Evolutionary conservation across 35 echinoderm and acorn worm species (phyloP).

Genomic region (Holothuria glaberrima): DNA sequence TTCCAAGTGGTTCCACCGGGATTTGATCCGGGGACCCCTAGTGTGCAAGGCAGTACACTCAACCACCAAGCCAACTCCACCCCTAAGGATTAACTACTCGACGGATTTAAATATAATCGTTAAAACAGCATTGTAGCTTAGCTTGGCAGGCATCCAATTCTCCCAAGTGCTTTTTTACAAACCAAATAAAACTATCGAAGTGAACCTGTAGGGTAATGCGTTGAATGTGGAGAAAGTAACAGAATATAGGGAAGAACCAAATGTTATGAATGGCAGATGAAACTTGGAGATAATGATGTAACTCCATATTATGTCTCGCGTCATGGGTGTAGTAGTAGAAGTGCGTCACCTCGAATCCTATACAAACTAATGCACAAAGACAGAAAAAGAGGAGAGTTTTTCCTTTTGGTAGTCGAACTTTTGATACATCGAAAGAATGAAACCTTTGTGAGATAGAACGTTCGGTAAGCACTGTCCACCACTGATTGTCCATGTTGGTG

Average conservation of each 20-base stretch:
- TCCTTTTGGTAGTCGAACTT: neutral
- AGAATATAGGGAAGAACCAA: slow-evolving; percentile 24
- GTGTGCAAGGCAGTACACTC: too few species aligned
- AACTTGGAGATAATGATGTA: neutral
- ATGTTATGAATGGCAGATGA: neutral
- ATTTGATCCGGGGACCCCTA: too few species aligned
- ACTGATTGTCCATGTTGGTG: neutral
- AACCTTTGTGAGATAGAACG: neutral
- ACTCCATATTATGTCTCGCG: neutral
- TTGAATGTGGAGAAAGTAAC: neutral
- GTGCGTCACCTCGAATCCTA: neutral
- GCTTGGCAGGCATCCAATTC: neutral
- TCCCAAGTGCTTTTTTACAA: neutral
- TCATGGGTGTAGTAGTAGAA: neutral
- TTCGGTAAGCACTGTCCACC: slow-evolving; percentile 24
- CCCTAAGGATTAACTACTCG: neutral
- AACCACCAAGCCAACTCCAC: too few species aligned
- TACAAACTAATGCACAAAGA: neutral
- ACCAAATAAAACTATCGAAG: slow-evolving; percentile 8
- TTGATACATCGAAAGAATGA: neutral
- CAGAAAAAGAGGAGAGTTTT: neutral
- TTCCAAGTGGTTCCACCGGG: too few species aligned
- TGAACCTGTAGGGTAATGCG: neutral
- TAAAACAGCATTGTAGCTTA: neutral
- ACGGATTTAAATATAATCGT: neutral